Conservation (phyloP, 2,113 vertebrate genomes). For the Thryonomys swinderianus region DNA sequence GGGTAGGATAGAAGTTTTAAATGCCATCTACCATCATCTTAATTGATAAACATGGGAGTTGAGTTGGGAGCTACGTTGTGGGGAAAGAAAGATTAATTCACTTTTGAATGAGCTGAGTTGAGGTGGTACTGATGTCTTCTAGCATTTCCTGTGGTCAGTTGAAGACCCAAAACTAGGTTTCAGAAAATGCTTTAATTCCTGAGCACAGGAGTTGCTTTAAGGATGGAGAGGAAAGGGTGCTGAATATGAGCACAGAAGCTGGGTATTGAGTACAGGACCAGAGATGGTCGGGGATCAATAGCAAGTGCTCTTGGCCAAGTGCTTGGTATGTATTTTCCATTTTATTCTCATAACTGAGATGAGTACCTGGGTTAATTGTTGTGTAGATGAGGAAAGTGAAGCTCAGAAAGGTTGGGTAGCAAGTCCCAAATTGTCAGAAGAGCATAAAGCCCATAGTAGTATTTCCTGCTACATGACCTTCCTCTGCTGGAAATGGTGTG, state of each 20-base stretch:
- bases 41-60: background rate
- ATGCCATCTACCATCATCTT: background rate
- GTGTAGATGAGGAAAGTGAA: constrained; percentile 29
- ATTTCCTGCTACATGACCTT: background rate
- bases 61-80: background rate
- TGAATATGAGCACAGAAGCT: background rate
- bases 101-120: background rate
- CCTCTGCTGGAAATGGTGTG: background rate
- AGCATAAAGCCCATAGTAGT: background rate
- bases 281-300: background rate
- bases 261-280: background rate
- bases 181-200: background rate
- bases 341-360: background rate
- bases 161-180: constrained; percentile 30
- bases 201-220: background rate
- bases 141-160: background rate
- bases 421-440: background rate
- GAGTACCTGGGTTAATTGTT: background rate
- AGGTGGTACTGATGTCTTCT: background rate
- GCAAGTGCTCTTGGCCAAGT: background rate
- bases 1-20: background rate
- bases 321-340: background rate
- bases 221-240: background rate
- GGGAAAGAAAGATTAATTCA: background rate
- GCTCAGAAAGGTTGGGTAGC: background rate